Base-by-base conservation (phyloP, 2,888 invertebrate genomes). In the Hirtodrosophila confusa region DNA sequence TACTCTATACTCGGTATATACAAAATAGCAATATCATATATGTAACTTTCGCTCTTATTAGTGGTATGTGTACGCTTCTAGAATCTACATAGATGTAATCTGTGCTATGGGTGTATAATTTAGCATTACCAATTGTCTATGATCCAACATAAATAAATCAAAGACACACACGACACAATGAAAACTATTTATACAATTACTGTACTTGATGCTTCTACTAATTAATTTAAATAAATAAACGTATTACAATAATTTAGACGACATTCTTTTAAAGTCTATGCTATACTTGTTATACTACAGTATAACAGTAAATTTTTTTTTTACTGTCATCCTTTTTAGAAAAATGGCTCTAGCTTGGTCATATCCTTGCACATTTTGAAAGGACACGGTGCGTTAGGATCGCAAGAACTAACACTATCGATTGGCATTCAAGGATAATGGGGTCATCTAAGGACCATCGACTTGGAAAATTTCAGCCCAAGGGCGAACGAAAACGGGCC, bases 121-220 rank as follows among this genome's bases (percentile, higher is more conserved):
- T 82, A 78, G 64, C 80, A 69, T 65, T 74, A 17, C 17, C 63
- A 77, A 9, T 31, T 7, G 9, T 31, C 31, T 6, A 17, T 27
- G 27, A 27, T 27, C 27, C 27, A 4, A 27, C 27, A 31, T 31
- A 31, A 31, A 69, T 45, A 75, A 75, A 78, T 78, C 79, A 78
- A 80, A 78, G 17, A 17, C 17, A 17, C 17, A 57, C 33, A 49
- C 33, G 9, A 17, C 3, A 33, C 27, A 48, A 40, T 40, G 12
- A 37, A 62, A 80, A 80, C 80, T 84, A 80, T 80, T 80, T 80
- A 80, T 80, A 82, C 56, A 54, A 78, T 70, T 73, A 82, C 54
- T 82, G 80, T 82, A 84, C 80, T 84, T 84, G 82, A 82, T 84
- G 85, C 80, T 82, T 82, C 78, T 68, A 84, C 85, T 84, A 82